phyloP scores from a whole-genome alignment of 2,113 vertebrate species.

The Syngnathus scovelli region DNA sequence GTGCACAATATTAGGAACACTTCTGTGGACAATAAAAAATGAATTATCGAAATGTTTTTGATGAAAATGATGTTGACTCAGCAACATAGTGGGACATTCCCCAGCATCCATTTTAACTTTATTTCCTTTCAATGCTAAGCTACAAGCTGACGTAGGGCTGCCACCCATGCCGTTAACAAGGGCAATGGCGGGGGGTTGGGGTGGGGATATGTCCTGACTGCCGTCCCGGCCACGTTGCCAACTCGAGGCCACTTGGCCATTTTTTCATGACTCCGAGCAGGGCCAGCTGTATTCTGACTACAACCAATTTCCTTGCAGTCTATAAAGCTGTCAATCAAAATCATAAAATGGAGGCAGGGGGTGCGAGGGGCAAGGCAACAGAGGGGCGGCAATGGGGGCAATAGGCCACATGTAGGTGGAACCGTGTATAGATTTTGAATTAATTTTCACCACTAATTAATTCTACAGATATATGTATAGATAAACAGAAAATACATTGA shows the following conservation, averaged over 20 bases:
- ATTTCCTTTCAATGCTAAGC: neutral
- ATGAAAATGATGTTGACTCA: too few species aligned
- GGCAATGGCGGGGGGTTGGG: conserved; percentile 1
- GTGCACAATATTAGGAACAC: too few species aligned
- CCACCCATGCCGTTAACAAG: conserved; percentile 67
- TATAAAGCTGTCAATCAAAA: conserved; percentile 80
- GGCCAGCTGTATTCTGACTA: conserved; percentile 76
- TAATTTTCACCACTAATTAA: neutral
- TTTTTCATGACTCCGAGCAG: conserved; percentile 74
- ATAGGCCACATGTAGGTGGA: conserved; percentile 69
- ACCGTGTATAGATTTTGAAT: conserved; percentile 13
- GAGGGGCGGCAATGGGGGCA: conserved; percentile 38
- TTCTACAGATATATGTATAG: neutral
- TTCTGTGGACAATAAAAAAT: too few species aligned
- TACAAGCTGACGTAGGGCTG: conserved; percentile 44
- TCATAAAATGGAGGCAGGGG: conserved; percentile 60
- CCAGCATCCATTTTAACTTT: neutral
- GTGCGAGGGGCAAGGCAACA: conserved; percentile 34
- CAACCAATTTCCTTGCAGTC: conserved; percentile 80
- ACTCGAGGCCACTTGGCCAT: conserved; percentile 70
- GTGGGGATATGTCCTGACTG: neutral
- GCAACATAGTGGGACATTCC: conserved; percentile 3
- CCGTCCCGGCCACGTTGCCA: conserved; percentile 31
- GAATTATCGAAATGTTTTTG: too few species aligned
- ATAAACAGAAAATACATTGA: neutral